Base-by-base conservation (phyloP, 2,888 invertebrate species). In the Acleris cristana region DNA sequence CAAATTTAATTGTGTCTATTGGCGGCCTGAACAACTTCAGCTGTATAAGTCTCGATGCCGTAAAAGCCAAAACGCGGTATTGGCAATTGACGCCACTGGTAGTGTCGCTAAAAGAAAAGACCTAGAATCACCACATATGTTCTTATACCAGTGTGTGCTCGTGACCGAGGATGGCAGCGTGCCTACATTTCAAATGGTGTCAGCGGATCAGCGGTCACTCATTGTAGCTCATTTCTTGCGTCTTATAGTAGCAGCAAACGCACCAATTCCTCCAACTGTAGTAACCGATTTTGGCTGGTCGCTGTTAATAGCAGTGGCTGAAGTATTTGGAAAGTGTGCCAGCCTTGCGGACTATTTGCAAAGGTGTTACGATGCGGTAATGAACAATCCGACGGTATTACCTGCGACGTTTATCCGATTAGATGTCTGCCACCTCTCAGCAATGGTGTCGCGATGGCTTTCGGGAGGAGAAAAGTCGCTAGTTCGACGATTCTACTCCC, bases 131-230 rank as follows among this genome's bases (percentile, higher is more conserved):
- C 55, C 65, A 2, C 60, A 64, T 18, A 60, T 64, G 8, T 64
- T 65, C 26, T 26, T 69, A 5, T 69, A 65, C 16, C 69, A 69
- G 48, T 69, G 64, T 53, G 23, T 58, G n/a, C n/a, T 69, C 8
- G 59, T 60, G 21, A 69, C 65, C 3, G 54, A 54, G n/a, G 66
- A 40, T 62, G 62, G 3, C 66, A 62, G n/a, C n/a, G n/a, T n/a
- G n/a, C n/a, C n/a, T 10, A 56, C 56, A 2, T 64, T 66, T 8
- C 62, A 62, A n/a, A 62, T 55, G 55, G 26, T 62, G 3, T 66
- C 56, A 8, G 60, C 45, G 5, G 65, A 66, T 23, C 65, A 66
- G 19, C 34, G 56, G n/a, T 44, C 65, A 4, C 16, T 52, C 4
- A 61, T n/a, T n/a, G n/a, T n/a, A n/a, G n/a, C n/a, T n/a, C n/a